Percentiles rank a stretch among this genome's conserved stretches.
Conservation (phyloP, 2,113 vertebrate genomes). For the Trinectes maculatus region DNA sequence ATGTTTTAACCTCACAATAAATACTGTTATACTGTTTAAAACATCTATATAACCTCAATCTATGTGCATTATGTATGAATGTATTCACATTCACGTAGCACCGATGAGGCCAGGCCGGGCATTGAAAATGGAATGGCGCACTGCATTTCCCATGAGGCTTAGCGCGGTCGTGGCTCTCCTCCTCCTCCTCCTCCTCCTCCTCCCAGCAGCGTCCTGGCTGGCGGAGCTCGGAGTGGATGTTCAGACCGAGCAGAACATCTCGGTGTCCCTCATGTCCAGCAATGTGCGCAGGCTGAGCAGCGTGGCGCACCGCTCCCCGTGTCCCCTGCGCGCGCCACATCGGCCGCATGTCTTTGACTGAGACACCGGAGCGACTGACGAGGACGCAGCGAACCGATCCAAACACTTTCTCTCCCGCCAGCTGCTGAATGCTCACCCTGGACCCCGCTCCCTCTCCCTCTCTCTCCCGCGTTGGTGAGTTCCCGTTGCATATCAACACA, state of each 20-base stretch:
- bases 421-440: slow-evolving; percentile 37
- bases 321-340: not conserved
- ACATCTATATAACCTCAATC: too few relatives aligned
- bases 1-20: too few relatives aligned
- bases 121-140: not conserved
- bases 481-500: not conserved
- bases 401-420: slow-evolving; percentile 35
- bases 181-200: slow-evolving; percentile 11
- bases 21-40: too few relatives aligned
- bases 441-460: slow-evolving; percentile 11
- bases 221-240: slow-evolving; percentile 46
- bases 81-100: too few relatives aligned
- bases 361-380: not conserved
- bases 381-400: slow-evolving; percentile 5
- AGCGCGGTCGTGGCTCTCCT: slow-evolving; percentile 37
- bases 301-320: not conserved
- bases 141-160: slow-evolving; percentile 64
- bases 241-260: slow-evolving; percentile 31
- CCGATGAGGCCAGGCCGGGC: too few relatives aligned
- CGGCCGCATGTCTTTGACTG: not conserved
- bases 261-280: slow-evolving; percentile 37
- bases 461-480: slow-evolving; percentile 53
- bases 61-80: too few relatives aligned
- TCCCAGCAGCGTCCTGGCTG: not conserved
- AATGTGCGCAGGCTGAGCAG: slow-evolving; percentile 43